These are phyloP conservation scores for Drosophila neoperkinsi DNA, from an alignment of 2,888 invertebrate genomes.

Conservation along the genomic window DNA sequence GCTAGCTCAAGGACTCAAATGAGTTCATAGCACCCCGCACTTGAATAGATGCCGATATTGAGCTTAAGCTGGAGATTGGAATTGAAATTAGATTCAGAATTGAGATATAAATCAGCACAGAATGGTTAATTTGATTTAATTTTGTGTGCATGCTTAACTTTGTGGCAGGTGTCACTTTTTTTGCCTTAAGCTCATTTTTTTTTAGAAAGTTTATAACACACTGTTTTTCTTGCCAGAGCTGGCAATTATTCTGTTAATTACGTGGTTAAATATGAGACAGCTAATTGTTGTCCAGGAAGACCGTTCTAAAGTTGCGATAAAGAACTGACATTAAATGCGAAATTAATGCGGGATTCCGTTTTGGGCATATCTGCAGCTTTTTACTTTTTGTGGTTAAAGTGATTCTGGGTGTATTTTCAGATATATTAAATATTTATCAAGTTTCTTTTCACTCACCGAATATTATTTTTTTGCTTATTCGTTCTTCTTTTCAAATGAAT, in stretches of 20 bases:
- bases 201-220: conserved; percentile 64
- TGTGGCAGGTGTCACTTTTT: conserved; percentile 63
- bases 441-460: not conserved
- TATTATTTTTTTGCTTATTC: not conserved
- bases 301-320: not conserved
- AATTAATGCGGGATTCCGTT: not conserved
- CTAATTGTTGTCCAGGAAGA: conserved; percentile 17
- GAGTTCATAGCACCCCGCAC: conserved; percentile 48
- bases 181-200: not conserved
- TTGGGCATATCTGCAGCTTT: not conserved
- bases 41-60: conserved; percentile 33
- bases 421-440: not conserved
- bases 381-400: not conserved
- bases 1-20: conserved; percentile 57
- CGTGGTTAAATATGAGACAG: conserved; percentile 26
- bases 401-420: not conserved
- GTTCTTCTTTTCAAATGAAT: not conserved
- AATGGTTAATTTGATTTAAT: conserved; percentile 51
- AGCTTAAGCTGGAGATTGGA: conserved; percentile 8
- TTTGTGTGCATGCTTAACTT: conserved; percentile 23
- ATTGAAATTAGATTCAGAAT: conserved; percentile 15
- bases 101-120: conserved; percentile 53
- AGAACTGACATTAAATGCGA: not conserved
- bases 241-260: conserved; percentile 54
- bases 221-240: conserved; percentile 26